Conservation (phyloP, 2,888 invertebrate species). For the Drosophila paramelanica region DNA sequence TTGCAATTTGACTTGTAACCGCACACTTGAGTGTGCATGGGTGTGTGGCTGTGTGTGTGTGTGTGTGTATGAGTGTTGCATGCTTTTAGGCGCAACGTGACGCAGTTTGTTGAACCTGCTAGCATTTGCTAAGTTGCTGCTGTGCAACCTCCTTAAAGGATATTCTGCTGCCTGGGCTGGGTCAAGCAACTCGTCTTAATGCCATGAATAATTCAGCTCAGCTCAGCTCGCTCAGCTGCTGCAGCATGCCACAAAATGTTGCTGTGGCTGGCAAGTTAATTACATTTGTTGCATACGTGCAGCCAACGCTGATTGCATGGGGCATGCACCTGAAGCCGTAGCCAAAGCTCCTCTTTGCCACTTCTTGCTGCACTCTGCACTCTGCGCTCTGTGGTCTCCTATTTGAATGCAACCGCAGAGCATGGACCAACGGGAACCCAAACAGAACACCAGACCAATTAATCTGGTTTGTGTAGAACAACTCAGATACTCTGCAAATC, state of each 20-base stretch:
- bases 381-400: conserved; percentile 30
- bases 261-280: conserved; percentile 67
- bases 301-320: conserved; percentile 60
- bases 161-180: conserved; percentile 20
- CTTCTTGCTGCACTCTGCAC: neutral
- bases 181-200: conserved; percentile 67
- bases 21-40: conserved; percentile 60
- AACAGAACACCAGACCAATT: conserved; percentile 28
- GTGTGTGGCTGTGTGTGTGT: conserved; percentile 2
- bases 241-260: conserved; percentile 48
- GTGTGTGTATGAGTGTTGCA: conserved; percentile 51
- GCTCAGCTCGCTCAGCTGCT: conserved; percentile 23
- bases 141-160: conserved; percentile 48
- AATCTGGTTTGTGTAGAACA: conserved; percentile 21
- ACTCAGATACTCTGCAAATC: conserved; percentile 4
- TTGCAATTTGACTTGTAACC: conserved; percentile 76
- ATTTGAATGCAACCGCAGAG: conserved; percentile 49
- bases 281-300: conserved; percentile 75
- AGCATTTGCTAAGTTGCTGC: conserved; percentile 24
- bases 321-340: conserved; percentile 29
- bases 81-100: conserved; percentile 77
- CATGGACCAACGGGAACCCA: conserved; percentile 4
- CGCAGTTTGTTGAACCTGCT: conserved; percentile 74
- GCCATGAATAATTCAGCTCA: conserved; percentile 73
- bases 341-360: conserved; percentile 1